These are phyloP conservation scores for Melozone crissalis DNA, from an alignment of 2,113 vertebrate genomes.

Conservation along the genomic window DNA sequence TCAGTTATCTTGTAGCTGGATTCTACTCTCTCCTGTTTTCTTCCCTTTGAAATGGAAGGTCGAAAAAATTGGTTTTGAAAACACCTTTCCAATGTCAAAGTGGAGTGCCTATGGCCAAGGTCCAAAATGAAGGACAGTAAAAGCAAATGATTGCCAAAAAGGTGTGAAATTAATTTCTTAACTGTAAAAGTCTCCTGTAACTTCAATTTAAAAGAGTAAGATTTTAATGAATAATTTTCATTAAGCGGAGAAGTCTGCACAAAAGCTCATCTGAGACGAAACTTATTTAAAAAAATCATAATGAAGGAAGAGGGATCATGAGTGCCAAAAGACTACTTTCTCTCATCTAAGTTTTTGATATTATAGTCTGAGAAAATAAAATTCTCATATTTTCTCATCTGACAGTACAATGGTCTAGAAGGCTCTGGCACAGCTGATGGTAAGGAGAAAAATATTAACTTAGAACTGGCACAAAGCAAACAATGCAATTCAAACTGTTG, in stretches of 20 bases:
- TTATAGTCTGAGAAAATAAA: neutral
- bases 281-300: neutral
- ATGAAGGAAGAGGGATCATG: neutral
- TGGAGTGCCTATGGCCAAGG: neutral
- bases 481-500: neutral
- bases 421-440: neutral
- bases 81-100: neutral
- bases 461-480: neutral
- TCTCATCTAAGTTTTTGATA: neutral
- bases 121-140: conserved; percentile 1
- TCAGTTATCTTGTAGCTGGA: neutral
- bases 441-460: neutral
- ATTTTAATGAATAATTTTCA: conserved; percentile 26
- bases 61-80: neutral
- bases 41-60: conserved; percentile 1
- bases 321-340: neutral
- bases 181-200: neutral
- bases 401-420: neutral
- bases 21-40: neutral
- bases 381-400: neutral
- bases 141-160: conserved; percentile 20
- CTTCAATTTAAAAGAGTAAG: conserved; percentile 9
- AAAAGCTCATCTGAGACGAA: neutral
- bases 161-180: conserved; percentile 30
- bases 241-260: neutral